Evolutionary conservation across 2,797 vertebrate species (phyloP).

Genomic region (Menidia menidia): DNA sequence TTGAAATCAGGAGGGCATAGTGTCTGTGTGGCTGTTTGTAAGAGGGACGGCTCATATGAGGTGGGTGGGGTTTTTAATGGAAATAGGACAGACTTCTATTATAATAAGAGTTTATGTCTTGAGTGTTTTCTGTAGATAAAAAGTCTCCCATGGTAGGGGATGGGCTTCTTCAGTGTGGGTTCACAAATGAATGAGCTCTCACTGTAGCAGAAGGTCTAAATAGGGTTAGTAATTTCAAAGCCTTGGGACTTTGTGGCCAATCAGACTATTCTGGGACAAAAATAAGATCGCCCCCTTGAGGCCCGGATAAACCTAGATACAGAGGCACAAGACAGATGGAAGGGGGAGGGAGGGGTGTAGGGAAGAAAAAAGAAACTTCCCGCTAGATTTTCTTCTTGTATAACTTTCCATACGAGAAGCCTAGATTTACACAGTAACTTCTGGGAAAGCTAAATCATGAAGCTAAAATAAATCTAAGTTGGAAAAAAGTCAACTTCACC

Average conservation of each 20-base stretch:
- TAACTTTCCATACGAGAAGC: conserved; percentile 30
- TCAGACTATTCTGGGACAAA: conserved; percentile 59
- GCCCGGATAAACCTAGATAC: conserved; percentile 61
- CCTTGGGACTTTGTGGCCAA: conserved; percentile 56
- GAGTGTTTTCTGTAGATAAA: conserved; percentile 64
- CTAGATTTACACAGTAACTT: conserved; percentile 22
- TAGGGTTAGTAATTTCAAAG: conserved; percentile 60
- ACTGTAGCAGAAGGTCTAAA: conserved; percentile 54
- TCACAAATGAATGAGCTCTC: conserved; percentile 49
- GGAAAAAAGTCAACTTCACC: no score
- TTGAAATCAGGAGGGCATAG: conserved; percentile 27
- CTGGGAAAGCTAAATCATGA: conserved; percentile 17
- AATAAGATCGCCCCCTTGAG: conserved; percentile 70
- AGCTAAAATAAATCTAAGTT: background rate
- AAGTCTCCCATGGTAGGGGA: conserved; percentile 30
- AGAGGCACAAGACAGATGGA: conserved; percentile 10
- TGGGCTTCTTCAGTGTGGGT: conserved; percentile 27
- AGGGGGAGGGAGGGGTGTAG: background rate
- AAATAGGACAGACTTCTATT: conserved; percentile 52
- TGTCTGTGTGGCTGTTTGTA: conserved; percentile 30
- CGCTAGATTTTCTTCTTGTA: conserved; percentile 36
- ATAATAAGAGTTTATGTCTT: conserved; percentile 53
- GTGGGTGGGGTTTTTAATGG: conserved; percentile 39
- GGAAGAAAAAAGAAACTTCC: conserved; percentile 7
- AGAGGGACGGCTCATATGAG: conserved; percentile 32